Evolutionary conservation across 1,140 invertebrate species (phyloP).

Genomic region (Lordiphosa stackelbergi): DNA sequence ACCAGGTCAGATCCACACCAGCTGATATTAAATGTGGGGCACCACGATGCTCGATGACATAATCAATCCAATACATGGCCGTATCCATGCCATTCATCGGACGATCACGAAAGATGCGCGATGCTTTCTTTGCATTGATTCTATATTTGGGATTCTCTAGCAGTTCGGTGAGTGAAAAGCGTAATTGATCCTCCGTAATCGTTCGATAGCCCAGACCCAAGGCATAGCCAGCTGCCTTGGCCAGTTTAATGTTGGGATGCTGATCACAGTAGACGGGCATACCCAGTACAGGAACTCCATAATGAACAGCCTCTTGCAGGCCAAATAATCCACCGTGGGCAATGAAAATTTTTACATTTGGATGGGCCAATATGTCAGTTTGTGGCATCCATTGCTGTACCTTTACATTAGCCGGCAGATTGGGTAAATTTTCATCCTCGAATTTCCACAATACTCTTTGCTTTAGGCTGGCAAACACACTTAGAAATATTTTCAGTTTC

Average conservation of each 20-base stretch:
- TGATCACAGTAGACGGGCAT: conserved; percentile 82
- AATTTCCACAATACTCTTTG: conserved; percentile 82
- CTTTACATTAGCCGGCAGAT: conserved; percentile 80
- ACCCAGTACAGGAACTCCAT: conserved; percentile 81
- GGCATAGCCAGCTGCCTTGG: conserved; percentile 34
- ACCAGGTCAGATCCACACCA: conserved; percentile 79
- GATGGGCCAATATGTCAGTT: conserved; percentile 80
- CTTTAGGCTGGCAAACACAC: conserved; percentile 78
- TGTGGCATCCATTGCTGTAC: conserved; percentile 82
- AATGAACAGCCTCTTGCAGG: conserved; percentile 80
- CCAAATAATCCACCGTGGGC: conserved; percentile 82
- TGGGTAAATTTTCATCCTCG: conserved; percentile 78
- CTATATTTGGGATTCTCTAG: conserved; percentile 77
- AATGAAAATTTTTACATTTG: conserved; percentile 81
- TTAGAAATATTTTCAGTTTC: conserved; percentile 78
- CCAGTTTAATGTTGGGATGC: conserved; percentile 54
- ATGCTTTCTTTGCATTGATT: conserved; percentile 72
- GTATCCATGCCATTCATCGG: conserved; percentile 79
- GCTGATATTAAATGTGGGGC: conserved; percentile 79
- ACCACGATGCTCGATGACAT: conserved; percentile 80
- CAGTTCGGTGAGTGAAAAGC: conserved; percentile 73
- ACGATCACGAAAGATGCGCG: conserved; percentile 79
- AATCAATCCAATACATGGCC: conserved; percentile 82
- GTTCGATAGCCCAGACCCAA: conserved; percentile 48
- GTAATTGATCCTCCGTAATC: conserved; percentile 70